Evolutionary conservation across 2,797 vertebrate genomes (phyloP).

Genomic region (Lepus townsendii): DNA sequence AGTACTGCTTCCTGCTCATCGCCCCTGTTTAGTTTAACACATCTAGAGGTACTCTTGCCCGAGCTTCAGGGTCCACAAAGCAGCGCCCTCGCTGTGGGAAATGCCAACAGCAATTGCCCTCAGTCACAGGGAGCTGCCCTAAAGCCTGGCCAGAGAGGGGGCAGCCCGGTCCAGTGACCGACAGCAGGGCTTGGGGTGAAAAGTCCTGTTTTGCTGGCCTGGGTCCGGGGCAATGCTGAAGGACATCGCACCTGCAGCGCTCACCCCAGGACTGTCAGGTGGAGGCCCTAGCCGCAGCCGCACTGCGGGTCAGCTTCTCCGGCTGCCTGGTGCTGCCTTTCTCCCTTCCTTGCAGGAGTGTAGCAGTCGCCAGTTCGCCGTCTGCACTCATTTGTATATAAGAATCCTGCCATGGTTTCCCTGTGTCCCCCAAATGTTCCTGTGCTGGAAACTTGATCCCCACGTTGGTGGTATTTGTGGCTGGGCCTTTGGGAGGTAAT

Average conservation of each 20-base stretch:
- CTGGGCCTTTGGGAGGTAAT: no score
- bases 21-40: not conserved
- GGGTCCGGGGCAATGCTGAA: not conserved
- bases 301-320: fast-evolving
- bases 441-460: not conserved
- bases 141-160: not conserved
- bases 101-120: fast-evolving
- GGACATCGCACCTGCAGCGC: not conserved
- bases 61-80: not conserved
- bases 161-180: no score
- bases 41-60: not conserved
- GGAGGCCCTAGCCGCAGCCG: fast-evolving
- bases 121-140: not conserved
- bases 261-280: not conserved
- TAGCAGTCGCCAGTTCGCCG: not conserved
- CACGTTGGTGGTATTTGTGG: no score
- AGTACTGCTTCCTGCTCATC: not conserved
- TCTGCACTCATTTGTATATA: not conserved
- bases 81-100: not conserved
- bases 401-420: not conserved
- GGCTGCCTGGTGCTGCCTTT: no score
- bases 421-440: not conserved
- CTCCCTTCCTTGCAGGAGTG: not conserved
- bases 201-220: not conserved
- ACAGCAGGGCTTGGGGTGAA: not conserved